Percentiles rank a stretch among this genome's conserved stretches.
These are phyloP conservation scores for Sinopyrophorus schimmeli DNA, from an alignment of 2,888 invertebrate species.

Conservation along the genomic window DNA sequence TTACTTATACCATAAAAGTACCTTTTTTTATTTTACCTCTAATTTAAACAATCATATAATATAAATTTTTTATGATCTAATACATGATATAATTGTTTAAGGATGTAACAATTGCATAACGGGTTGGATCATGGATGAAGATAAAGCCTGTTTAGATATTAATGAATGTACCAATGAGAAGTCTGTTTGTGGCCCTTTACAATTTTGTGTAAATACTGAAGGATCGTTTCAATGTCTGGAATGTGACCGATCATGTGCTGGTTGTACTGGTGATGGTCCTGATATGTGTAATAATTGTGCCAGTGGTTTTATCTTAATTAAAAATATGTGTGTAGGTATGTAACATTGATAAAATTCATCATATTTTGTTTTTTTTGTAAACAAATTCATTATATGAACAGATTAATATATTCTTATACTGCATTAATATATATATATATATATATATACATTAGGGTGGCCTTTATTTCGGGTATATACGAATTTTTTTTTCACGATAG, in stretches of 20 bases:
- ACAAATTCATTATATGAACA: too few relatives aligned
- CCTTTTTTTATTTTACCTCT: too few relatives aligned
- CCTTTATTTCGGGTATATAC: too few relatives aligned
- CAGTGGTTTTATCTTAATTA: slow-evolving; percentile 69
- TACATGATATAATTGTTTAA: too few relatives aligned
- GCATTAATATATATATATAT: too few relatives aligned
- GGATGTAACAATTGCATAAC: slow-evolving; percentile 66
- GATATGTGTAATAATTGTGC: slow-evolving; percentile 88
- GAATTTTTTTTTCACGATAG: too few relatives aligned
- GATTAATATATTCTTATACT: neutral
- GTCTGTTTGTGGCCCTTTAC: slow-evolving; percentile 62
- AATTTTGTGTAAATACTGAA: slow-evolving; percentile 88
- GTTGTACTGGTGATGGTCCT: slow-evolving; percentile 87
- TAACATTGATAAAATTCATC: too few relatives aligned
- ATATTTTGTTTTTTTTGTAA: too few relatives aligned
- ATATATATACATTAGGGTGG: too few relatives aligned
- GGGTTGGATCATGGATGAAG: slow-evolving; percentile 75
- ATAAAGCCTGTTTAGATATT: slow-evolving; percentile 79
- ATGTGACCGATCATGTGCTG: slow-evolving; percentile 83
- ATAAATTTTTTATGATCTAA: neutral
- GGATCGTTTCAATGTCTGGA: slow-evolving; percentile 80
- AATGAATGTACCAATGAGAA: slow-evolving; percentile 75
- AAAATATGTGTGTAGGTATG: slow-evolving; percentile 77
- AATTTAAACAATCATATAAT: too few relatives aligned
- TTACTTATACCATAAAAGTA: too few relatives aligned